phyloP scores from a whole-genome alignment of 2,113 vertebrate genomes.

The Eupsittula cactorum region DNA sequence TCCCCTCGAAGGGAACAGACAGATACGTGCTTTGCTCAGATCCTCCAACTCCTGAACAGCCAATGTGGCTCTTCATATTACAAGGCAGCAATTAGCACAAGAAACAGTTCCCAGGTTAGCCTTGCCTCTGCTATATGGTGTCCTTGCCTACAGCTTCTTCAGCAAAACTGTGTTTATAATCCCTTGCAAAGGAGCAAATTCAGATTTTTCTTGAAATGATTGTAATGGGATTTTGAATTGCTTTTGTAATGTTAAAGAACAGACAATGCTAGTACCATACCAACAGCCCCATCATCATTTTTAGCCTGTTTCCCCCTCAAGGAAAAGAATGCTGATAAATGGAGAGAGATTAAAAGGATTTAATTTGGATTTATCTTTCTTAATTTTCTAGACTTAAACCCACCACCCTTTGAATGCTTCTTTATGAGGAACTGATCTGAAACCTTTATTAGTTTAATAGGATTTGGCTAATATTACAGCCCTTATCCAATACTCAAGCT shows the following conservation, averaged over 20 bases:
- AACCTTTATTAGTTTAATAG: slow-evolving; percentile 21
- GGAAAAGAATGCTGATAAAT: neutral
- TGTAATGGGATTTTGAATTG: neutral
- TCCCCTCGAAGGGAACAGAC: neutral
- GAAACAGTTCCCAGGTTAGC: neutral
- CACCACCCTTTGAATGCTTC: neutral
- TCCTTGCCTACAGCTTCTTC: neutral
- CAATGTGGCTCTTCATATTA: fast-evolving
- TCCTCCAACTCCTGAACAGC: neutral
- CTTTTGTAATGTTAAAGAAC: neutral
- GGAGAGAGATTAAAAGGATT: neutral
- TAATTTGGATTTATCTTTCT: slow-evolving; percentile 1
- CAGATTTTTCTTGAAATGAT: neutral
- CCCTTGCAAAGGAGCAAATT: neutral
- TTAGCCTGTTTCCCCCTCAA: neutral
- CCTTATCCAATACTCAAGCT: neutral
- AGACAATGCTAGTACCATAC: neutral
- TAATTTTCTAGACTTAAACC: neutral
- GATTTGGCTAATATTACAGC: slow-evolving; percentile 36
- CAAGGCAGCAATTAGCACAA: neutral
- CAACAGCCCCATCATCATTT: neutral
- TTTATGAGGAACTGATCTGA: neutral
- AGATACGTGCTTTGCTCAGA: fast-evolving
- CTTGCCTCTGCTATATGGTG: neutral
- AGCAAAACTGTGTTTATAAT: fast-evolving